Conservation (phyloP, 1,140 invertebrate genomes). For the Drosophila subpulchrella region DNA sequence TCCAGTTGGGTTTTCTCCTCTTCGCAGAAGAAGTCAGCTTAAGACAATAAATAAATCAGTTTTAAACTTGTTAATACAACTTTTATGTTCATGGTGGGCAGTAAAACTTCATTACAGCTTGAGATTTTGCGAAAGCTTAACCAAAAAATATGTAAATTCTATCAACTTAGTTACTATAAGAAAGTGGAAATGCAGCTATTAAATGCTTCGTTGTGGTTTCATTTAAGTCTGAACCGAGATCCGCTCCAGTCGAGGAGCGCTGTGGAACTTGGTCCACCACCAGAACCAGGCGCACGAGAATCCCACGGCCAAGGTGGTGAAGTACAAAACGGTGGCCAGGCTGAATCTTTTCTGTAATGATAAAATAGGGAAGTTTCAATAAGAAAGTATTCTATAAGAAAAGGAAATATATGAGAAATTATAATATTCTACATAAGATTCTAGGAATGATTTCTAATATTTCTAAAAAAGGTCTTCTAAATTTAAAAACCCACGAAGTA, state of each 20-base stretch:
- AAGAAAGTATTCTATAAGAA: too few species aligned
- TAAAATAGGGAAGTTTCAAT: too few species aligned
- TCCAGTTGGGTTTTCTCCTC: conserved; percentile 59
- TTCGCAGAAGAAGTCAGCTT: conserved; percentile 58
- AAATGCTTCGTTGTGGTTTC: conserved; percentile 31
- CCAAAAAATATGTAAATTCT: conserved; percentile 5
- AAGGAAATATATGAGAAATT: too few species aligned
- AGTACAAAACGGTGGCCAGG: conserved; percentile 42
- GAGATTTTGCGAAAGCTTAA: conserved; percentile 12
- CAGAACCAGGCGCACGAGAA: conserved; percentile 65
- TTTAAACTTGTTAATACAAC: conserved; percentile 3
- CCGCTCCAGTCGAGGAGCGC: conserved; percentile 36
- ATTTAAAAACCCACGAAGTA: too few species aligned
- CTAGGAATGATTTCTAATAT: too few species aligned
- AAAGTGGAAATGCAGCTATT: conserved; percentile 13
- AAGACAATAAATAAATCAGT: neutral
- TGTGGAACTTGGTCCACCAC: conserved; percentile 63
- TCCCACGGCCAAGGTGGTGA: conserved; percentile 49
- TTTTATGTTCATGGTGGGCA: conserved; percentile 16
- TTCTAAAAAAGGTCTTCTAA: too few species aligned
- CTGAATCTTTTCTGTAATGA: conserved; percentile 49
- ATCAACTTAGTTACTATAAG: conserved; percentile 5
- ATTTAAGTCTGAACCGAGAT: conserved; percentile 49
- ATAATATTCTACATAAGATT: too few species aligned
- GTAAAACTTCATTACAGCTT: conserved; percentile 15